Conservation (phyloP, 2,797 vertebrate species). For the Emydoidea blandingii region DNA sequence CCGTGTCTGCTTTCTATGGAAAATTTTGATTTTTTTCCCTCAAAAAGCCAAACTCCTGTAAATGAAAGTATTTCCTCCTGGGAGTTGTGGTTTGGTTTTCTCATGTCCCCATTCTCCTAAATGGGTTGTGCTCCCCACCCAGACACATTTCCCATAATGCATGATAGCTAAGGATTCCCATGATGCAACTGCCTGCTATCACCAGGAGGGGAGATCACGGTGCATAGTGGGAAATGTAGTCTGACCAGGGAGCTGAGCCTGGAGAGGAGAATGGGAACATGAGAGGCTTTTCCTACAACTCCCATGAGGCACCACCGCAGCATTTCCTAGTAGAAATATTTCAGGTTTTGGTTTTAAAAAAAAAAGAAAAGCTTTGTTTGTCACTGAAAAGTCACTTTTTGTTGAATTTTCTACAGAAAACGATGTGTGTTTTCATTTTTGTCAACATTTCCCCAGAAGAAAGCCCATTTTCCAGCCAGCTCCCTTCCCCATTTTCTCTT, state of each 20-base stretch:
- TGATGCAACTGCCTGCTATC: neutral
- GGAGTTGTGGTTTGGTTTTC: neutral
- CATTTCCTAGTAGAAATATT: accelerated
- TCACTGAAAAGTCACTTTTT: too few relatives aligned
- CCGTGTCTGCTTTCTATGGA: too few relatives aligned
- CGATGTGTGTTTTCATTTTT: neutral
- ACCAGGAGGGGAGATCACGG: neutral
- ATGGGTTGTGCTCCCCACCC: neutral
- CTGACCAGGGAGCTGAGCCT: neutral
- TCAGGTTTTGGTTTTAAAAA: neutral
- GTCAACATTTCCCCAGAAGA: neutral
- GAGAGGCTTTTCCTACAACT: neutral
- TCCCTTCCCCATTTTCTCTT: too few relatives aligned
- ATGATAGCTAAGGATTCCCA: neutral
- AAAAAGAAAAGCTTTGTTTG: neutral
- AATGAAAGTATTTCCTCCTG: neutral
- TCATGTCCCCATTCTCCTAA: neutral
- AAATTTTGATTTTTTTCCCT: too few relatives aligned
- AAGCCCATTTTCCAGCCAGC: too few relatives aligned
- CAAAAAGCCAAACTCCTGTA: too few relatives aligned
- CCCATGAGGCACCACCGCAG: neutral
- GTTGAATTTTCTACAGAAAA: too few relatives aligned
- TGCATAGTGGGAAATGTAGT: neutral
- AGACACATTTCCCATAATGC: neutral
- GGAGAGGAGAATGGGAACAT: neutral